phyloP scores from a whole-genome alignment of 92 coral and sea anemone genomes.

The Plumapathes pennacea region DNA sequence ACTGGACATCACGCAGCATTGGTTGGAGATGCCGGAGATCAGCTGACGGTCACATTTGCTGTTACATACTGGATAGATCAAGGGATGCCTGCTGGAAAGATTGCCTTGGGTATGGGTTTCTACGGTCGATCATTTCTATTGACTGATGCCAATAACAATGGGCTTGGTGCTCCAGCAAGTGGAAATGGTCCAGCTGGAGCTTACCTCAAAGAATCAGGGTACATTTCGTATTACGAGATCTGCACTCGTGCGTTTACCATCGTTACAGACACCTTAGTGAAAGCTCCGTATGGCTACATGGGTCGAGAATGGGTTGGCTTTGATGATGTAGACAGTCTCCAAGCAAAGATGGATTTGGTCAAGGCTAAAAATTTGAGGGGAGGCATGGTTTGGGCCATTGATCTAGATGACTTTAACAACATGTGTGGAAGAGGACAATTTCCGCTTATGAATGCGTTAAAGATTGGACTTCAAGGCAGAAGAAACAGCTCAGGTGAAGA shows the following conservation, averaged over 20 bases:
- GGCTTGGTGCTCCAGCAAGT: conserved; percentile 65
- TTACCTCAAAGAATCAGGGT: conserved; percentile 65
- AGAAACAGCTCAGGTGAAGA: too few species aligned
- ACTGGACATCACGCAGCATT: conserved; percentile 90
- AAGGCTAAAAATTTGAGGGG: conserved; percentile 59
- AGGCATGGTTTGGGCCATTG: conserved; percentile 84
- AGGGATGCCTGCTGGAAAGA: conserved; percentile 67
- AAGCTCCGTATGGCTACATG: conserved; percentile 81
- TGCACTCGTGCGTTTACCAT: conserved; percentile 55
- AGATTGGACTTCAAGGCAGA: too few species aligned
- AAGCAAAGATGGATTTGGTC: conserved; percentile 58
- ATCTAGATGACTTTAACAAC: conserved; percentile 74
- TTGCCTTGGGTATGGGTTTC: conserved; percentile 73
- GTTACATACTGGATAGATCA: conserved; percentile 76
- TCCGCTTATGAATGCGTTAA: too few species aligned
- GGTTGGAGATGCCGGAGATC: conserved; percentile 57
- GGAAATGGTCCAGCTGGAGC: conserved; percentile 51
- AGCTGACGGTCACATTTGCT: conserved; percentile 61
- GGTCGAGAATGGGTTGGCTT: conserved; percentile 75
- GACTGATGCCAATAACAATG: conserved; percentile 24
- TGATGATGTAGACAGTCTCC: conserved; percentile 63
- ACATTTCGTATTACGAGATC: conserved; percentile 69
- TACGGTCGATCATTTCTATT: conserved; percentile 76
- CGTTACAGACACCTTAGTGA: conserved; percentile 37
- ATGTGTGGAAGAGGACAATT: too few species aligned